Percentiles rank a stretch among this genome's conserved stretches.
Evolutionary conservation across 35 echinoderm and acorn worm genomes (phyloP).

Genomic region (Strongylocentrotus purpuratus): DNA sequence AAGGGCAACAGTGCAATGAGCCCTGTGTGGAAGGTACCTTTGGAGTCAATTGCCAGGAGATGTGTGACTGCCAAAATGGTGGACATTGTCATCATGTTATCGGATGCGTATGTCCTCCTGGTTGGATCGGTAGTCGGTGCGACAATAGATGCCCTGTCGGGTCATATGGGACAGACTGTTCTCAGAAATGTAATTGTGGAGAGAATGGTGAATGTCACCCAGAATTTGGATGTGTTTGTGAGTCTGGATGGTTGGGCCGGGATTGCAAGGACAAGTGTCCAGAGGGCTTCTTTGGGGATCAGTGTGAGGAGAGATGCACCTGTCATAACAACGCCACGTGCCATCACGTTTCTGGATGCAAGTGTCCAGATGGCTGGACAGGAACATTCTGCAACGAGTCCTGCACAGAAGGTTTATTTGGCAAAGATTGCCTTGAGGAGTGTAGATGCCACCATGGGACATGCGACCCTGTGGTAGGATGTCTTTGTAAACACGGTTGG

Average conservation of each 20-base stretch:
- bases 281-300: conserved; percentile 64
- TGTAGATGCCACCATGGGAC: conserved; percentile 71
- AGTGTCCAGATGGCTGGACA: conserved; percentile 73
- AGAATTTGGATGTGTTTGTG: conserved; percentile 71
- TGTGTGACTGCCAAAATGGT: conserved; percentile 82
- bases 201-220: conserved; percentile 66
- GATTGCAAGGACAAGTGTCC: conserved; percentile 68
- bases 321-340: conserved; percentile 81
- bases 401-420: conserved; percentile 54
- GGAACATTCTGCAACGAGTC: conserved; percentile 58
- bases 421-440: conserved; percentile 55
- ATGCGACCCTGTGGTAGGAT: conserved; percentile 62
- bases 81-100: conserved; percentile 72
- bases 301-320: conserved; percentile 72
- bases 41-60: conserved; percentile 63
- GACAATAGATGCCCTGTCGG: conserved; percentile 57
- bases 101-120: conserved; percentile 85
- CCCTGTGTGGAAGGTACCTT: conserved; percentile 60
- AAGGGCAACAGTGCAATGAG: conserved; percentile 59
- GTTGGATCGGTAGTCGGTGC: conserved; percentile 67
- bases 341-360: conserved; percentile 60
- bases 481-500: conserved; percentile 80
- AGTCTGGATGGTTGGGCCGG: conserved; percentile 75
- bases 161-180: conserved; percentile 68
- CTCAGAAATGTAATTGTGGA: conserved; percentile 69